Conservation (phyloP, 2,888 invertebrate genomes). For the Erebia ligea region DNA sequence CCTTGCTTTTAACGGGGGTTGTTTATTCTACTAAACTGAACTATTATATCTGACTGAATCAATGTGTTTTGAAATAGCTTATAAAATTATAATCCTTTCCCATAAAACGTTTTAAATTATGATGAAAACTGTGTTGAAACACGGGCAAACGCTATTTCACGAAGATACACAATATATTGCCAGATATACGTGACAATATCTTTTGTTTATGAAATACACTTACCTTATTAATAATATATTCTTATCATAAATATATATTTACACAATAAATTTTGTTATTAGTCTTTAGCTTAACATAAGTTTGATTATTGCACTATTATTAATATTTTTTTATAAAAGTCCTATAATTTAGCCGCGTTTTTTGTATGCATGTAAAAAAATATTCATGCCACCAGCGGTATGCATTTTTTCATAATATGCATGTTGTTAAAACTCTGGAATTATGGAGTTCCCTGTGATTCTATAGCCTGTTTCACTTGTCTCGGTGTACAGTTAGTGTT, state of each 20-base stretch:
- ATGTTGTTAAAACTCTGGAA: background rate
- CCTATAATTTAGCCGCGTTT: background rate
- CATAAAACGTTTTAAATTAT: too few relatives aligned
- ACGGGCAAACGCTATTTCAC: too few relatives aligned
- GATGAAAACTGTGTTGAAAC: too few relatives aligned
- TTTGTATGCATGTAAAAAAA: background rate
- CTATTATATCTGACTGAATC: too few relatives aligned
- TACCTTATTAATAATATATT: too few relatives aligned
- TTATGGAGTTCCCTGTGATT: conserved; percentile 63
- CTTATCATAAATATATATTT: background rate
- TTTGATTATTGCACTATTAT: background rate
- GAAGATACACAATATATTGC: too few relatives aligned
- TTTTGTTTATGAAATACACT: background rate
- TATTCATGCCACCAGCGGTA: too few relatives aligned
- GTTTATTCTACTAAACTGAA: too few relatives aligned
- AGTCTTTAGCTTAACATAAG: background rate
- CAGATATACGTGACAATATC: background rate
- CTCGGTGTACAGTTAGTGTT: conserved; percentile 24
- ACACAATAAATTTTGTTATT: background rate
- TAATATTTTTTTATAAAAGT: background rate
- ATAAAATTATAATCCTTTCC: too few relatives aligned
- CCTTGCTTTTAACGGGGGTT: too few relatives aligned
- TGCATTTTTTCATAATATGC: background rate
- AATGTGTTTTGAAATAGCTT: too few relatives aligned
- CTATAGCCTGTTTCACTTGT: conserved; percentile 41